Conservation (phyloP, 2,797 vertebrate species). For the Sebastes itinus region DNA sequence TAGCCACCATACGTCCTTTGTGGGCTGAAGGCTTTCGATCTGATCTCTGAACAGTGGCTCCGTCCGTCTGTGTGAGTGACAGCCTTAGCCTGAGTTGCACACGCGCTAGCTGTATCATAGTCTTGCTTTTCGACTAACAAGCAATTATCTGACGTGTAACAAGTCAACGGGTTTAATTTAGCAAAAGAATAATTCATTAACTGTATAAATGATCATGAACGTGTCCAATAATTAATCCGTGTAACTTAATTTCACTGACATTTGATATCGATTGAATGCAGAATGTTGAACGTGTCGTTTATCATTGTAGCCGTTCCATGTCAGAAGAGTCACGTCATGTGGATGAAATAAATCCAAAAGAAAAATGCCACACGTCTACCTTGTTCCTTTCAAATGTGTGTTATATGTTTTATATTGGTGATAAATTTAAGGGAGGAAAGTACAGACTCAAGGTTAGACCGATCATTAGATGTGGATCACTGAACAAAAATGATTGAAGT, state of each 20-base stretch:
- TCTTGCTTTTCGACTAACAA: constrained; percentile 28
- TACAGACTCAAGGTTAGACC: too few species aligned
- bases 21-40: neutral
- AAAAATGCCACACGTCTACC: neutral
- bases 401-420: neutral
- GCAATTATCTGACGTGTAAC: constrained; percentile 9
- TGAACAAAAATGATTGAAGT: neutral
- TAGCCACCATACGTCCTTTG: neutral
- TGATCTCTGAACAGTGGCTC: constrained; percentile 8
- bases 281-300: constrained; percentile 9
- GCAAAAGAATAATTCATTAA: constrained; percentile 16
- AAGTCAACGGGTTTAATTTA: constrained; percentile 17
- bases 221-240: constrained; percentile 28
- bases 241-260: constrained; percentile 12
- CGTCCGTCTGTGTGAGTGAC: constrained; percentile 11
- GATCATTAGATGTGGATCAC: neutral
- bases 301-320: constrained; percentile 34
- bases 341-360: constrained; percentile 54
- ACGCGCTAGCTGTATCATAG: constrained; percentile 43
- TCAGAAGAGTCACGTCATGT: constrained; percentile 30
- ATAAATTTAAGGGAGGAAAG: neutral
- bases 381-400: neutral
- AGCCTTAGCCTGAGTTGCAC: neutral
- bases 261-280: constrained; percentile 30
- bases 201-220: constrained; percentile 35